Conservation (phyloP, 2,888 invertebrate species). For the Pterostichus niger region DNA sequence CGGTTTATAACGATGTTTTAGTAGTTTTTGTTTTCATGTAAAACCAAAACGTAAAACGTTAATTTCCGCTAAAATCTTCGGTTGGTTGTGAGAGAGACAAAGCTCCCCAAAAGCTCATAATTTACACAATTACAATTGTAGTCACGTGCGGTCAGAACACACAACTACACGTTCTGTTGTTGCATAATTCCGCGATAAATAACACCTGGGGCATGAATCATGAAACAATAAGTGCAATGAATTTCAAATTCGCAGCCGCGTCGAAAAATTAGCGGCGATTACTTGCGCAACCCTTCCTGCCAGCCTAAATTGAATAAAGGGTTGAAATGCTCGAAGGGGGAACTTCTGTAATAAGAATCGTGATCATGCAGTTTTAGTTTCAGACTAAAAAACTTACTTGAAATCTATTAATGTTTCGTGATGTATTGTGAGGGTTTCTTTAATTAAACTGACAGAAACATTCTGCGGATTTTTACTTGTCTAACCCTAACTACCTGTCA, state of each 20-base stretch:
- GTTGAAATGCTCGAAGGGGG: neutral
- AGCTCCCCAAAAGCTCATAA: slow-evolving; percentile 34
- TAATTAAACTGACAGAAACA: slow-evolving; percentile 46
- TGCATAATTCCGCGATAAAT: slow-evolving; percentile 54
- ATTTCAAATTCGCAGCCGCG: slow-evolving; percentile 54
- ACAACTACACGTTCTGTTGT: slow-evolving; percentile 53
- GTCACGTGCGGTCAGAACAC: slow-evolving; percentile 53
- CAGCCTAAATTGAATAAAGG: slow-evolving; percentile 27
- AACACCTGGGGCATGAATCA: slow-evolving; percentile 54
- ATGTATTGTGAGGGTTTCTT: slow-evolving; percentile 31
- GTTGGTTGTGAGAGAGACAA: neutral
- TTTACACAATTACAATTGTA: slow-evolving; percentile 46
- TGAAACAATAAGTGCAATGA: slow-evolving; percentile 56
- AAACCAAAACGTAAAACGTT: neutral
- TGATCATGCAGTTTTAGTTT: slow-evolving; percentile 33
- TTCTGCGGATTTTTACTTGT: too few species aligned
- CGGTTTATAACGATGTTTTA: too few species aligned
- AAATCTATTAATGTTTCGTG: slow-evolving; percentile 37
- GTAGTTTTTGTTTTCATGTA: too few species aligned
- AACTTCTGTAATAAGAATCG: slow-evolving; percentile 15
- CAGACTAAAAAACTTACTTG: neutral
- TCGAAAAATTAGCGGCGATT: slow-evolving; percentile 40
- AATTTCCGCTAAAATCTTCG: slow-evolving; percentile 12
- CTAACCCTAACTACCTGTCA: too few species aligned
- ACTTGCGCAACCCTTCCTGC: slow-evolving; percentile 2